Evolutionary conservation across 1,140 invertebrate species (phyloP).

Genomic region (Formica exsecta): DNA sequence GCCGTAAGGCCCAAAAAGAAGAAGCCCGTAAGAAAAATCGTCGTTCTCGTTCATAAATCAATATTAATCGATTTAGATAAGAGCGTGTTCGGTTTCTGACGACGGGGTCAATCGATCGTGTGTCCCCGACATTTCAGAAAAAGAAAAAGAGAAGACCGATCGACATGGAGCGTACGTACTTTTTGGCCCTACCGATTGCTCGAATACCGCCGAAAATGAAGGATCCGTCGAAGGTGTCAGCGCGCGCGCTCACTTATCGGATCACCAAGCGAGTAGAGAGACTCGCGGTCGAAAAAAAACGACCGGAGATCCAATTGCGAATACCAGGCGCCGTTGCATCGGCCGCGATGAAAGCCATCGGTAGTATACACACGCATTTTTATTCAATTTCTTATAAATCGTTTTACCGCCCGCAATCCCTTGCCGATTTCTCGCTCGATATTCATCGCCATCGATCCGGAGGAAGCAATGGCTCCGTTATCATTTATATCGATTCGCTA

Average conservation of each 20-base stretch:
- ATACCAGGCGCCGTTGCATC: constrained; percentile 71
- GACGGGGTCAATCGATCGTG: constrained; percentile 37
- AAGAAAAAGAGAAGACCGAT: constrained; percentile 64
- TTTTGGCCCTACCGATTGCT: constrained; percentile 68
- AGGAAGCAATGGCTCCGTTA: background rate
- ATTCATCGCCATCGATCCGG: background rate
- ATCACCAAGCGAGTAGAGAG: constrained; percentile 68
- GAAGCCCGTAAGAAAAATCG: constrained; percentile 60
- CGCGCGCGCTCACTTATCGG: constrained; percentile 73
- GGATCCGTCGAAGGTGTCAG: constrained; percentile 73
- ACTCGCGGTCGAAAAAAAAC: constrained; percentile 56
- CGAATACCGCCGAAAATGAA: constrained; percentile 36
- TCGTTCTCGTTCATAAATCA: constrained; percentile 16
- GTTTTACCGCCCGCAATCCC: background rate
- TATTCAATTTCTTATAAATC: background rate
- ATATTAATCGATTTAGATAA: constrained; percentile 51
- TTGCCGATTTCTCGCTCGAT: constrained; percentile 25
- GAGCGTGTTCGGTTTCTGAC: background rate
- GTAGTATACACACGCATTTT: constrained; percentile 56
- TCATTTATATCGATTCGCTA: background rate
- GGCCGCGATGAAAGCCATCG: constrained; percentile 65
- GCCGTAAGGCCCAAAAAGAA: constrained; percentile 45
- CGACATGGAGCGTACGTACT: constrained; percentile 63
- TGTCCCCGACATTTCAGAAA: constrained; percentile 55
- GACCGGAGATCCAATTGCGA: constrained; percentile 7